Conservation (phyloP, 2,113 vertebrate species). For the Xiphophorus couchianus region DNA sequence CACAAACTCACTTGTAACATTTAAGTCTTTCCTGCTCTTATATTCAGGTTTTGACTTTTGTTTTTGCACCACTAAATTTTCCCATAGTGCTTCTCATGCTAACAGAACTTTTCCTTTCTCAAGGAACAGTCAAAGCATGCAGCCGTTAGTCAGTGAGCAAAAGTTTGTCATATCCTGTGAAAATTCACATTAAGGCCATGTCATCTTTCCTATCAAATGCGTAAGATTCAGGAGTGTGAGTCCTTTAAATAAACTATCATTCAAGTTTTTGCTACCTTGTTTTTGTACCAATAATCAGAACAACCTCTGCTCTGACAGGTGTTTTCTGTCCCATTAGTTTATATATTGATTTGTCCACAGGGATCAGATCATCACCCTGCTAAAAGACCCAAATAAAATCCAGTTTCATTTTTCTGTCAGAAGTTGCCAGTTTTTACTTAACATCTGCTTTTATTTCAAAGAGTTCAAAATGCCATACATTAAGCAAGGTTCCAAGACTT, state of each 20-base stretch:
- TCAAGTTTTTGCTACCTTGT: too few relatives aligned
- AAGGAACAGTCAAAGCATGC: background rate
- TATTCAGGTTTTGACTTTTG: background rate
- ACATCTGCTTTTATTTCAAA: too few relatives aligned
- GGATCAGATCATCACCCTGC: too few relatives aligned
- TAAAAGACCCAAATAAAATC: background rate
- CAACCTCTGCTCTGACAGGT: too few relatives aligned
- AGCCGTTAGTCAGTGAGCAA: background rate
- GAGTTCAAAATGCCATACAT: too few relatives aligned
- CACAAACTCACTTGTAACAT: background rate
- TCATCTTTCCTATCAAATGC: too few relatives aligned
- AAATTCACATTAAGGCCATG: background rate
- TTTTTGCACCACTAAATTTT: background rate
- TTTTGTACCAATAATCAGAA: too few relatives aligned
- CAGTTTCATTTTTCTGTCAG: background rate
- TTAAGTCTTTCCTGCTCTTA: background rate
- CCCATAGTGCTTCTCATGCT: background rate
- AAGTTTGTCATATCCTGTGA: background rate
- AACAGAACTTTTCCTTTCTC: slow-evolving; percentile 9
- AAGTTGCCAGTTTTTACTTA: background rate
- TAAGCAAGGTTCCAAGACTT: background rate
- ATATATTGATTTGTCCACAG: too few relatives aligned
- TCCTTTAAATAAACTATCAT: too few relatives aligned
- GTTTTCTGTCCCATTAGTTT: too few relatives aligned
- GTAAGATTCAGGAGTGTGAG: too few relatives aligned